Evolutionary conservation across 2,113 vertebrate genomes (phyloP).

Genomic region (Poeciliopsis turrubarensis): DNA sequence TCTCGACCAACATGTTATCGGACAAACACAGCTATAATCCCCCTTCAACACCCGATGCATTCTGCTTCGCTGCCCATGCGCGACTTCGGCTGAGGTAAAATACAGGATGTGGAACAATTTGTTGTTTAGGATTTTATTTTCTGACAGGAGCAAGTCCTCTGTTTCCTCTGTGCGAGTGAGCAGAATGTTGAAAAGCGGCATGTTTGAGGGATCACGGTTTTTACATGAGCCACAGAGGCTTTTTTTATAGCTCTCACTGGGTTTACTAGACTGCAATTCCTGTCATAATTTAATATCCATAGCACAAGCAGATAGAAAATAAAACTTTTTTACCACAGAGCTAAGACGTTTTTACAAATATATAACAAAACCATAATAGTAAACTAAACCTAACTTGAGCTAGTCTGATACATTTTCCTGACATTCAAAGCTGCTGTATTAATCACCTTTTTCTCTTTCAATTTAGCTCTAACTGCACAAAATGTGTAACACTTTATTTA

Average conservation of each 20-base stretch:
- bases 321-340: not conserved
- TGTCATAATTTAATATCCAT: not conserved
- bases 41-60: conserved; percentile 25
- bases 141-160: not conserved
- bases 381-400: not conserved
- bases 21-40: conserved; percentile 62
- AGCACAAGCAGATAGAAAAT: not conserved
- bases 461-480: too few relatives aligned
- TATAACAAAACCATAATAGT: not conserved
- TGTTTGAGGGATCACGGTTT: conserved; percentile 4
- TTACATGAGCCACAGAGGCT: not conserved
- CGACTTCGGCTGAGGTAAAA: conserved; percentile 42
- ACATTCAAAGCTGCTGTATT: too few relatives aligned
- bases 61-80: conserved; percentile 48
- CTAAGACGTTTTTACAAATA: not conserved
- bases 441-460: too few relatives aligned
- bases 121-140: conserved; percentile 31
- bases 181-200: not conserved
- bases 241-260: not conserved
- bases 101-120: conserved; percentile 9
- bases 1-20: conserved; percentile 55
- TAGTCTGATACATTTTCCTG: not conserved
- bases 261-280: not conserved
- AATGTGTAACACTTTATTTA: too few relatives aligned
- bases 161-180: conserved; percentile 20